Conservation (phyloP, 1,140 invertebrate species). For the Drosophila ohnishii region DNA sequence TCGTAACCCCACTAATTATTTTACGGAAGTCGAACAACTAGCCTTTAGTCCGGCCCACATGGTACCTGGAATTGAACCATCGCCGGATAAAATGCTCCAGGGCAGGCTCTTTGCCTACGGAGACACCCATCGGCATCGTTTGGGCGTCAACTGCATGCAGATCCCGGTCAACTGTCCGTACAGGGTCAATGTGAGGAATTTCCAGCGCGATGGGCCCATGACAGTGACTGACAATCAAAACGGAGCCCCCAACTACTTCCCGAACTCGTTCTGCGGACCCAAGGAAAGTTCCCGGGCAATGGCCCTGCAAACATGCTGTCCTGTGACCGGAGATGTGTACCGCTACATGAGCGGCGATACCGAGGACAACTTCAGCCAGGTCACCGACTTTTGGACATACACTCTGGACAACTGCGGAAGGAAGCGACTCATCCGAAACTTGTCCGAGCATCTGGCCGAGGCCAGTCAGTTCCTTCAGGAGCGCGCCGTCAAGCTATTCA, state of each 20-base stretch:
- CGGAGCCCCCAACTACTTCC: constrained; percentile 93
- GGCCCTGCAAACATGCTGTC: constrained; percentile 64
- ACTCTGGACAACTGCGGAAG: constrained; percentile 89
- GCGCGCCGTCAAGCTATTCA: constrained; percentile 89
- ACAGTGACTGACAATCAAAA: constrained; percentile 85
- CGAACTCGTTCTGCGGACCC: constrained; percentile 93
- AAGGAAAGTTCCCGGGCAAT: constrained; percentile 70
- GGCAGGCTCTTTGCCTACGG: constrained; percentile 94
- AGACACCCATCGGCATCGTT: constrained; percentile 93
- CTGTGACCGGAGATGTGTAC: constrained; percentile 85
- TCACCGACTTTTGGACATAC: constrained; percentile 90
- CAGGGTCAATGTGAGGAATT: constrained; percentile 85
- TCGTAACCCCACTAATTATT: constrained; percentile 93
- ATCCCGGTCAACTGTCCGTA: constrained; percentile 94
- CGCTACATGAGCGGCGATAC: constrained; percentile 90
- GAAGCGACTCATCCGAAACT: constrained; percentile 89
- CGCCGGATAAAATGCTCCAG: constrained; percentile 95
- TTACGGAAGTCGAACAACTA: constrained; percentile 93
- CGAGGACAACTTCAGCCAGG: constrained; percentile 96
- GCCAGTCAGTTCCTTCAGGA: constrained; percentile 94
- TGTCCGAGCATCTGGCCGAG: constrained; percentile 89
- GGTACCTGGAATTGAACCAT: constrained; percentile 92
- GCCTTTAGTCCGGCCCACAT: constrained; percentile 94
- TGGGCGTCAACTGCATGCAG: constrained; percentile 94
- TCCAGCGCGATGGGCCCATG: constrained; percentile 91